These are phyloP conservation scores for Acrobasis suavella DNA, from an alignment of 2,888 invertebrate genomes.

Conservation along the genomic window DNA sequence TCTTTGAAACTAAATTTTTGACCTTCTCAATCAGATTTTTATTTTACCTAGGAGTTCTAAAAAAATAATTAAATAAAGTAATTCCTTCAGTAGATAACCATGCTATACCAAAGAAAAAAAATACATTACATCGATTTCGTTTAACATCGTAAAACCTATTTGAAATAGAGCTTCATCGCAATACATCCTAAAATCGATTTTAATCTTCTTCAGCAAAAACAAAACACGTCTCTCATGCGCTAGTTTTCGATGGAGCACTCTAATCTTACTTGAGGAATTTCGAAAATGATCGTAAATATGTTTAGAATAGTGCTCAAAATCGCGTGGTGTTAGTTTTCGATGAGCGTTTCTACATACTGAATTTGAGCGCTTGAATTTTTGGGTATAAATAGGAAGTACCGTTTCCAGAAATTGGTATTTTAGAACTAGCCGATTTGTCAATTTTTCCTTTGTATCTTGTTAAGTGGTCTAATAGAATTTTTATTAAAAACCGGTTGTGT, in stretches of 20 bases:
- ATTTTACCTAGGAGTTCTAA: too few species aligned
- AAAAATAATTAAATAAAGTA: too few species aligned
- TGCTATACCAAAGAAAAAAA: too few species aligned
- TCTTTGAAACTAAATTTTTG: too few species aligned
- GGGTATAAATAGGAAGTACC: not conserved
- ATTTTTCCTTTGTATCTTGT: too few species aligned
- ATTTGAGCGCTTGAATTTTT: not conserved
- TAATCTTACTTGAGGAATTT: not conserved
- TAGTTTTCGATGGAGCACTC: constrained; percentile 8
- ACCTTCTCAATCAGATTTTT: too few species aligned
- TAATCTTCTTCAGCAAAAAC: constrained; percentile 10
- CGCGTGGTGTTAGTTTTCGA: not conserved
- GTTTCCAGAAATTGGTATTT: not conserved
- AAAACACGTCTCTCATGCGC: constrained; percentile 6
- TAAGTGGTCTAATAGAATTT: too few species aligned
- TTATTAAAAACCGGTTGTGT: too few species aligned
- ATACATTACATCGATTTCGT: too few species aligned
- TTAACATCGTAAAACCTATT: not conserved
- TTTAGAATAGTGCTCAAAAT: not conserved
- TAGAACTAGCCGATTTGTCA: too few species aligned
- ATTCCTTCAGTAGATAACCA: too few species aligned
- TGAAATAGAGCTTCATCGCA: not conserved
- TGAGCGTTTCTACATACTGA: not conserved
- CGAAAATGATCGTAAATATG: not conserved
- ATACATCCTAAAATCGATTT: constrained; percentile 4